Conservation (phyloP, 2,113 vertebrate species). For the Strigops habroptila region DNA sequence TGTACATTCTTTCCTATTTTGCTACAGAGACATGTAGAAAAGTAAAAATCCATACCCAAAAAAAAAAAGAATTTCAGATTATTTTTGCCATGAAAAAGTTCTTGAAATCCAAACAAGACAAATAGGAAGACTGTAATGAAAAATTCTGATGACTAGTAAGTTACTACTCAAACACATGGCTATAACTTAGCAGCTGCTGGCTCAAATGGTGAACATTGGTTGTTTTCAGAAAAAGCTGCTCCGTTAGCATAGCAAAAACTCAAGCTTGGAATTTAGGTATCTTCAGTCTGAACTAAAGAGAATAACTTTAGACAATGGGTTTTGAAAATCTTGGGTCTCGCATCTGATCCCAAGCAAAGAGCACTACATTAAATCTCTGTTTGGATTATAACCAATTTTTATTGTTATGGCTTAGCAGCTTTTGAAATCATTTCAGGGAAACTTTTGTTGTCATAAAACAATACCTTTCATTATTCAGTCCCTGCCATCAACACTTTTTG, state of each 20-base stretch:
- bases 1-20: not conserved
- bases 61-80: not conserved
- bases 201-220: accelerated
- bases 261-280: not conserved
- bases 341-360: not conserved
- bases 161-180: not conserved
- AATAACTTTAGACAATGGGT: not conserved
- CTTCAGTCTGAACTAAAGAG: not conserved
- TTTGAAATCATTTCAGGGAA: not conserved
- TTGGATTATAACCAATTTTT: not conserved
- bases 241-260: not conserved
- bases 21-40: not conserved
- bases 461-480: not conserved
- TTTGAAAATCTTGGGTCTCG: not conserved
- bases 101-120: not conserved
- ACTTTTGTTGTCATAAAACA: not conserved
- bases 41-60: not conserved
- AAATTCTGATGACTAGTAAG: not conserved
- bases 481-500: not conserved
- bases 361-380: not conserved
- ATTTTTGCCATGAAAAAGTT: not conserved
- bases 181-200: not conserved
- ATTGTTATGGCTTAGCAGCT: not conserved
- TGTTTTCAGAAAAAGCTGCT: not conserved
- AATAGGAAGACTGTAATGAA: not conserved